Evolutionary conservation across 2,888 invertebrate genomes (phyloP), one percentile per base, ranked within the genome.

Genomic region (Harmothoe impar): DNA sequence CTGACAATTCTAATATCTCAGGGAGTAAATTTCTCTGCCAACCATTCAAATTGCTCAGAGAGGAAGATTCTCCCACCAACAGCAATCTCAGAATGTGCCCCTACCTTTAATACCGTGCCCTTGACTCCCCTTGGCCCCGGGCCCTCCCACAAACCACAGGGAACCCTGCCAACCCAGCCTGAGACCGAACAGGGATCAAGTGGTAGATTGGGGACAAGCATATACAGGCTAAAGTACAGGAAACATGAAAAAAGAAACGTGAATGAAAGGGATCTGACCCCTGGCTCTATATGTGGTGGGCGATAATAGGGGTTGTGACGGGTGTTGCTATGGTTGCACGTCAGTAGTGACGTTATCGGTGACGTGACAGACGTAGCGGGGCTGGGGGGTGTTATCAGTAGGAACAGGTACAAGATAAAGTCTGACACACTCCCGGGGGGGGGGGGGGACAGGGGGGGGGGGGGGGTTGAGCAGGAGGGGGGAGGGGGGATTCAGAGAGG

Each of bases 271-370:
- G 15, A 62, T 20, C 12, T n/a, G 62, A 20, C 15, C 29, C 72
- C 29, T 25, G 31, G 17, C 15, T 43, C 5, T 43, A 43, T 43
- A 43, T 43, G 43, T 43, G 43, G 29, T 81, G 81, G n/a, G 81
- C 81, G 81, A 81, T 81, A 81, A 81, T 81, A 17, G 25, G 81
- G 81, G 81, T 17, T 5, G 35, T 7, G 43, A 1, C 0, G 43
- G 81, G 81, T 35, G 81, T 81, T 81, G 20, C 81, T 35, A 81
- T 15, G 81, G 81, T 35, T 33, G 10, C 81, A 35, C 81, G 72
- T 29, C 29, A n/a, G 15, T 81, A 35, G 20, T 43, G 81, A 43
- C 43, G 81, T 81, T 81, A 81, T 81, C 81, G 10, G 35, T 29
- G 35, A 81, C 81, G 43, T 43, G 81, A 81, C 81, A 31, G 25